A percentile compares a stretch with the other conserved stretches of the same genome.
Evolutionary conservation across 2,888 invertebrate genomes (phyloP).

Genomic region (Calameuta pallipes): DNA sequence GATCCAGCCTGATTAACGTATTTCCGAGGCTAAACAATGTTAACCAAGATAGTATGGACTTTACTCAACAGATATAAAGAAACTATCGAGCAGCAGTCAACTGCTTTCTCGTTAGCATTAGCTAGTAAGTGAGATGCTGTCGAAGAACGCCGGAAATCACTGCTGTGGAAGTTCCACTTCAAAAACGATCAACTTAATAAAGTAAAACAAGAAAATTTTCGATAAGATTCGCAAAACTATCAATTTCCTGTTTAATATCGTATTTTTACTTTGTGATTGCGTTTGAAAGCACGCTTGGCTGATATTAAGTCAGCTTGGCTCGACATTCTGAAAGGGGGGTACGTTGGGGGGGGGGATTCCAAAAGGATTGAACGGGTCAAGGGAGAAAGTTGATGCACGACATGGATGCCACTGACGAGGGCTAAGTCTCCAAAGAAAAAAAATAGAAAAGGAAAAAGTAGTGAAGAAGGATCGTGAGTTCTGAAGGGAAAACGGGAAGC

Average conservation of each 20-base stretch:
- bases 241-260: not conserved
- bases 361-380: not conserved
- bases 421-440: not conserved
- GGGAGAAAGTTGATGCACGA: not conserved
- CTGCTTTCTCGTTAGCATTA: not conserved
- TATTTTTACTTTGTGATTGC: not conserved
- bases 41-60: not conserved
- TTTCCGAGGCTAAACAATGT: not conserved
- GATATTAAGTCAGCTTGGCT: slow-evolving; percentile 22
- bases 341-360: not conserved
- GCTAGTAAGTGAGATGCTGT: not conserved
- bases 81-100: not conserved
- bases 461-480: slow-evolving; percentile 1
- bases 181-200: not conserved
- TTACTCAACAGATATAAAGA: not conserved
- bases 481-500: not conserved
- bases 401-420: not conserved
- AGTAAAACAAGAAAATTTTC: not conserved
- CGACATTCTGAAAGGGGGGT: slow-evolving; percentile 12
- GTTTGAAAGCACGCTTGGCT: slow-evolving; percentile 10
- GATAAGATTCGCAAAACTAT: not conserved
- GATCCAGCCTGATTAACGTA: not conserved
- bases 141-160: not conserved
- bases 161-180: not conserved
- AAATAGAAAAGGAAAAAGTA: not conserved